A percentile compares a stretch with the other conserved stretches of the same genome.
Conservation (phyloP, 2,797 vertebrate genomes). For the Macropus fuliginosus region DNA sequence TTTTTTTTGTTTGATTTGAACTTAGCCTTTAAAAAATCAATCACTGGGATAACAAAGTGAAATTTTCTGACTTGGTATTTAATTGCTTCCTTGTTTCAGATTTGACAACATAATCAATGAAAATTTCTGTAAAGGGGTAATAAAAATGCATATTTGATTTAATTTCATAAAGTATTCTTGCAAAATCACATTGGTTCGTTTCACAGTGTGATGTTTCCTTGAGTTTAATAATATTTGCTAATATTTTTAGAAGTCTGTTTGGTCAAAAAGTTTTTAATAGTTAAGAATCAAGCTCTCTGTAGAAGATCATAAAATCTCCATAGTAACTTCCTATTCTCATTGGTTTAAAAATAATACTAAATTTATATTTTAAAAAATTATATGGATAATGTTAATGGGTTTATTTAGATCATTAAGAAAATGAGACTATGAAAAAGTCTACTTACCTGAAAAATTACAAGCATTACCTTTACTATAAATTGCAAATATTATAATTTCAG, state of each 20-base stretch:
- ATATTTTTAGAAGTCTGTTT: constrained; percentile 58
- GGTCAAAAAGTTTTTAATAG: constrained; percentile 62
- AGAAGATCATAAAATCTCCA: constrained; percentile 34
- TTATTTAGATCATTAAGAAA: constrained; percentile 16
- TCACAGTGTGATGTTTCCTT: constrained; percentile 37
- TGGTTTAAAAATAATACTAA: constrained; percentile 35
- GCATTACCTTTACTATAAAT: background rate
- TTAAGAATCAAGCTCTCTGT: constrained; percentile 51
- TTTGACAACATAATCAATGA: constrained; percentile 44
- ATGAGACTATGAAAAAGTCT: background rate
- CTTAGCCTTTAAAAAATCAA: constrained; percentile 29
- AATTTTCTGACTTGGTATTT: constrained; percentile 39
- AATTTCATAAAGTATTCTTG: constrained; percentile 53
- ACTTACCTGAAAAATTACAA: background rate
- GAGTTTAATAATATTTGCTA: constrained; percentile 53
- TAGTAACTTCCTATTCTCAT: constrained; percentile 18
- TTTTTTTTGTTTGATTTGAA: background rate
- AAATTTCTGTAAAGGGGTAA: constrained; percentile 45
- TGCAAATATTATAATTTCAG: background rate
- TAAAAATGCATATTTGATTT: constrained; percentile 66
- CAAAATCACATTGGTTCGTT: constrained; percentile 48
- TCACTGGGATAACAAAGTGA: constrained; percentile 55
- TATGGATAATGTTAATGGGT: background rate
- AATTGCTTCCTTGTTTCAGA: constrained; percentile 44
- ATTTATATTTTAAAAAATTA: constrained; percentile 25